These are phyloP conservation scores for Trachymyrmex cornetzi DNA, from an alignment of 1,140 invertebrate species.

Conservation along the genomic window DNA sequence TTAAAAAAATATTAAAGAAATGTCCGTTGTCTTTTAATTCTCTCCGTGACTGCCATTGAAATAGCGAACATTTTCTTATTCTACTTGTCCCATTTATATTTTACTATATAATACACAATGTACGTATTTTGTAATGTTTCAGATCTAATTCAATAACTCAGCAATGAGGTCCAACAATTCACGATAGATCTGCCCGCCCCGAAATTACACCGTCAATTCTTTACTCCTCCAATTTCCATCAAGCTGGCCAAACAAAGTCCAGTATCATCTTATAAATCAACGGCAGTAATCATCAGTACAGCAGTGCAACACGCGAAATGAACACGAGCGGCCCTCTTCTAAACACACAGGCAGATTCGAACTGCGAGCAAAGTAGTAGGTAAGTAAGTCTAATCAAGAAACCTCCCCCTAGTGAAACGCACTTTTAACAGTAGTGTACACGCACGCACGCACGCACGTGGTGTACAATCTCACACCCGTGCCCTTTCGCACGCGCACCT, in stretches of 20 bases:
- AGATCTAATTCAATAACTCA: neutral
- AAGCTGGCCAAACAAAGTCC: slow-evolving; percentile 48
- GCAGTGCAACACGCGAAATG: slow-evolving; percentile 27
- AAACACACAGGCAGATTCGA: slow-evolving; percentile 71
- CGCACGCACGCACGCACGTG: neutral
- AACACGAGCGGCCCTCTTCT: slow-evolving; percentile 58
- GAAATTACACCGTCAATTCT: slow-evolving; percentile 18
- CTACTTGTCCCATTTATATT: neutral
- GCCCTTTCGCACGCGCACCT: slow-evolving; percentile 19
- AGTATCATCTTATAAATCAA: slow-evolving; percentile 35
- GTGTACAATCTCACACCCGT: neutral
- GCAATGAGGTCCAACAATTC: neutral
- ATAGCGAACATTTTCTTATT: neutral
- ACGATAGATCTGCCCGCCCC: neutral
- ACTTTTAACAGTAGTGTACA: slow-evolving; percentile 52
- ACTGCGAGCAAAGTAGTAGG: slow-evolving; percentile 77
- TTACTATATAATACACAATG: neutral
- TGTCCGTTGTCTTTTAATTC: neutral
- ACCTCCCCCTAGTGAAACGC: slow-evolving; percentile 74
- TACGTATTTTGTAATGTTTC: neutral
- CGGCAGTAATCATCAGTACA: neutral
- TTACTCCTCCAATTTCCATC: neutral
- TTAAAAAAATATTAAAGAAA: neutral
- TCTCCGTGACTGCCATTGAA: neutral
- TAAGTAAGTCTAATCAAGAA: slow-evolving; percentile 79